A percentile compares a stretch with the other conserved stretches of the same genome.
Conservation (phyloP, 2,113 vertebrate genomes). For the Microtus pennsylvanicus region DNA sequence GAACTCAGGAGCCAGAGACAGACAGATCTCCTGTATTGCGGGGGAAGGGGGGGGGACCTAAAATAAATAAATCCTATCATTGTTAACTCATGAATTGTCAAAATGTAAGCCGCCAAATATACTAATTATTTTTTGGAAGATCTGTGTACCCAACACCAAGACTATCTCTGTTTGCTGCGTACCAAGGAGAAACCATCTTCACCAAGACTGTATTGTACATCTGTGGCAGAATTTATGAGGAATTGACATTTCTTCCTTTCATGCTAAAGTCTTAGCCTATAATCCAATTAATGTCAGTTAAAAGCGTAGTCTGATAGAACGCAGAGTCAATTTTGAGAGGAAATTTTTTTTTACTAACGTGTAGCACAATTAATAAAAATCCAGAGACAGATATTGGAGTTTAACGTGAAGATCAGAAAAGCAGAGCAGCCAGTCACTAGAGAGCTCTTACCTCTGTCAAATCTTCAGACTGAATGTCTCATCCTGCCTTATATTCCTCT, state of each 20-base stretch:
- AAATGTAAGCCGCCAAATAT: not conserved
- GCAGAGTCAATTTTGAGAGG: conserved; percentile 15
- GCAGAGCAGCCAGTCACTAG: no score
- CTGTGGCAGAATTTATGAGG: not conserved
- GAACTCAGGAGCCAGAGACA: not conserved
- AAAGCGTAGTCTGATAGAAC: not conserved
- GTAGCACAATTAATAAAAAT: no score
- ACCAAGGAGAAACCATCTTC: not conserved
- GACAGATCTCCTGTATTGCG: not conserved
- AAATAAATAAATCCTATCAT: not conserved
- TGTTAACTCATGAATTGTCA: not conserved
- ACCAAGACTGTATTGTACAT: not conserved
- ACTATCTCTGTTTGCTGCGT: not conserved
- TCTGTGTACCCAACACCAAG: not conserved
- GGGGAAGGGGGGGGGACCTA: rapidly evolving
- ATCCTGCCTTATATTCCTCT: no score
- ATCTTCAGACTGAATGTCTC: no score
- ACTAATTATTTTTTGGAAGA: not conserved
- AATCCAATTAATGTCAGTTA: conserved; percentile 8
- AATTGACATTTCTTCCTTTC: not conserved
- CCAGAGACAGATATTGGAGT: no score
- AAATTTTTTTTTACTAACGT: conserved; percentile 12
- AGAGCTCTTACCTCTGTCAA: no score
- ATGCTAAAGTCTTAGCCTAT: not conserved
- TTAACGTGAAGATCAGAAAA: no score